These are phyloP conservation scores for Trichacis sp. DNA, from an alignment of 2,888 invertebrate genomes.

Conservation along the genomic window DNA sequence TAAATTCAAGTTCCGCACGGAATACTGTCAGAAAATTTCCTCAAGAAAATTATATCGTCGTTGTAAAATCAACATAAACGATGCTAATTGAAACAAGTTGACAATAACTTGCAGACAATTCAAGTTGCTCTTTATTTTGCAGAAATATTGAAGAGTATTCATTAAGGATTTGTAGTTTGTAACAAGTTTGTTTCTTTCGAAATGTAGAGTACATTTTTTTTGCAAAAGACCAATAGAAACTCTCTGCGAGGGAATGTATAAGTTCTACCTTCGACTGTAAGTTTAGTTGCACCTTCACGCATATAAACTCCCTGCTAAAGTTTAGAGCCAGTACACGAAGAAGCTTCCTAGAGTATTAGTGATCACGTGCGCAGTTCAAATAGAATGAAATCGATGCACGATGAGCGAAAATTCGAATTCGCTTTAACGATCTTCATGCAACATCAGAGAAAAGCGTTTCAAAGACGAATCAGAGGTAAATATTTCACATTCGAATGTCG, in stretches of 20 bases:
- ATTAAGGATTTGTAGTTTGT: no score
- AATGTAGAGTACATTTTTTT: slow-evolving; percentile 29
- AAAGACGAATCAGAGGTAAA: no score
- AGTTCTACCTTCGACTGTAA: slow-evolving; percentile 40
- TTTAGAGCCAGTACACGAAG: slow-evolving; percentile 22
- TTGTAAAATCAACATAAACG: no score
- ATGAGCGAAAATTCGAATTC: slow-evolving; percentile 4
- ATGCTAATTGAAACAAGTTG: no score
- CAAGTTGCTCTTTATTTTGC: no score
- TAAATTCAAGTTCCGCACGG: no score
- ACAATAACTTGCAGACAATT: no score
- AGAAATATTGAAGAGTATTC: no score
- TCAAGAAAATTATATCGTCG: no score
- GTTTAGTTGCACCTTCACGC: slow-evolving; percentile 40
- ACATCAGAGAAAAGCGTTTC: not conserved
- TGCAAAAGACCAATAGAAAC: slow-evolving; percentile 36
- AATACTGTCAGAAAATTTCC: no score
- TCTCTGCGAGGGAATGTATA: slow-evolving; percentile 32
- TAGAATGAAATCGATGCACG: slow-evolving; percentile 35
- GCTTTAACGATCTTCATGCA: not conserved
- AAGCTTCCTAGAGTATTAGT: slow-evolving; percentile 24
- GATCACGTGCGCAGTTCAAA: slow-evolving; percentile 30
- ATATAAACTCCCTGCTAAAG: slow-evolving; percentile 38
- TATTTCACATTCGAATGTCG: no score
- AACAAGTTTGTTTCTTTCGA: no score